Base-by-base conservation (phyloP, 2,888 invertebrate species). In the Cactoblastis cactorum region DNA sequence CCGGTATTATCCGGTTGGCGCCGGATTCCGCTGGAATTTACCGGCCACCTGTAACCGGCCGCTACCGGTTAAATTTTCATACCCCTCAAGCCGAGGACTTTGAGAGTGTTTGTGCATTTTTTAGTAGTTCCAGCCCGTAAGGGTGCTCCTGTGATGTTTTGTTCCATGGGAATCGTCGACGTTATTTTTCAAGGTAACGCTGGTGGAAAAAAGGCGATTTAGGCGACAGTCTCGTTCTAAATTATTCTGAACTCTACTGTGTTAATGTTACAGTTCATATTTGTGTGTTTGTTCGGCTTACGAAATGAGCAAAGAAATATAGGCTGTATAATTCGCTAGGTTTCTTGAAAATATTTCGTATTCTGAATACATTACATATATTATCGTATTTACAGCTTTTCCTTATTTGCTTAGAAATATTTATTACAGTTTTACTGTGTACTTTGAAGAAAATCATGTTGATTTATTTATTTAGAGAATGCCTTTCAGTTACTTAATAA, bases 1-100 rank as follows among this genome's bases (percentile, higher is more conserved):
- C 65, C 57, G 51, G 70, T 58, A 68, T 74, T 72, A 79, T 71
- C 76, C 78, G 75, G 74, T 53, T 62, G 52, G 54, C 57, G 56
- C 65, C 63, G 64, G 75, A 74, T 75, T 54, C 54, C 57, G 56
- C 64, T 62, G 64, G 75, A 74, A 76, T 77, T 76, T 77, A 82
- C 77, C 77, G 77, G 74, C 83, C 82, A 83, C 83, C 83, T 82
- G 83, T 83, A 77, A 77, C 69, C 64, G 65, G 55, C 57, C 65
- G 57, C 55, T 51, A 57, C 58, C 65, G 65, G 69, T 80, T 67
- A 80, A 77, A 82, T 79, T 81, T 82, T 79, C 79, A 82, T 76
- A 67, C 65, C 68, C 58, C 71, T 72, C 67, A 61, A 71, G 64
- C 58, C 53, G 63, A 66, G 68, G 66, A 64, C 67, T 64, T 67